Evolutionary conservation across 2,113 vertebrate genomes (phyloP).

Genomic region (rat (Rattus norvegicus)): DNA sequence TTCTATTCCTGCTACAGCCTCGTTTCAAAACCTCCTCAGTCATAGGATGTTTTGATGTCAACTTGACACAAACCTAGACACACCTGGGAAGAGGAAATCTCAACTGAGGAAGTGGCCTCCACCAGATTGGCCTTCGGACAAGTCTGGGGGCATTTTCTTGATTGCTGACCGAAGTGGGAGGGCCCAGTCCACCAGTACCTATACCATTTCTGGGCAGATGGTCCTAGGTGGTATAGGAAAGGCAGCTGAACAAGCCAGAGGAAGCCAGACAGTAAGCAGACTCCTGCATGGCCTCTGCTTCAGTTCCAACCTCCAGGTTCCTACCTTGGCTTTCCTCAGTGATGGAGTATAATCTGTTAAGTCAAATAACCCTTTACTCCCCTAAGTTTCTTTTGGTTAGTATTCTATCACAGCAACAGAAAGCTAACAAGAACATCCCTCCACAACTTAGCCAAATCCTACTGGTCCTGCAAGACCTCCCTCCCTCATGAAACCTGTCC

Average conservation of each 20-base stretch:
- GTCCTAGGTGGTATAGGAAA: background rate
- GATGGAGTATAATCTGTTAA: background rate
- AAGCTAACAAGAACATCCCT: background rate
- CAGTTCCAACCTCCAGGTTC: background rate
- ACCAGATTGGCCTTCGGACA: background rate
- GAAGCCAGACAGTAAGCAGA: background rate
- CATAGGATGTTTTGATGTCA: background rate
- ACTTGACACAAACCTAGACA: background rate
- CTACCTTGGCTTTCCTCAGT: background rate
- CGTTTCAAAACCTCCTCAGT: background rate
- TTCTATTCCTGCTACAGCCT: background rate
- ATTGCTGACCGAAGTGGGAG: background rate
- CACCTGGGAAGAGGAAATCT: background rate
- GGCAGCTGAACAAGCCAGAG: background rate
- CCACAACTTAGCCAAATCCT: background rate
- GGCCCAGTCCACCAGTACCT: background rate
- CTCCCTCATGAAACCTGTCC: background rate
- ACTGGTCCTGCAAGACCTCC: background rate
- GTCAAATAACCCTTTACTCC: background rate
- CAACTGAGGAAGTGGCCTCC: background rate
- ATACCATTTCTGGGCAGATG: background rate
- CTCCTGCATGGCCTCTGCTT: background rate
- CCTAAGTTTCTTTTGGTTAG: background rate
- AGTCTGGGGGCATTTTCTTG: background rate
- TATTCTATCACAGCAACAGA: background rate